A percentile compares a stretch with the other conserved stretches of the same genome.
phyloP scores from a whole-genome alignment of 2,888 invertebrate genomes.

The Phortica magna region DNA sequence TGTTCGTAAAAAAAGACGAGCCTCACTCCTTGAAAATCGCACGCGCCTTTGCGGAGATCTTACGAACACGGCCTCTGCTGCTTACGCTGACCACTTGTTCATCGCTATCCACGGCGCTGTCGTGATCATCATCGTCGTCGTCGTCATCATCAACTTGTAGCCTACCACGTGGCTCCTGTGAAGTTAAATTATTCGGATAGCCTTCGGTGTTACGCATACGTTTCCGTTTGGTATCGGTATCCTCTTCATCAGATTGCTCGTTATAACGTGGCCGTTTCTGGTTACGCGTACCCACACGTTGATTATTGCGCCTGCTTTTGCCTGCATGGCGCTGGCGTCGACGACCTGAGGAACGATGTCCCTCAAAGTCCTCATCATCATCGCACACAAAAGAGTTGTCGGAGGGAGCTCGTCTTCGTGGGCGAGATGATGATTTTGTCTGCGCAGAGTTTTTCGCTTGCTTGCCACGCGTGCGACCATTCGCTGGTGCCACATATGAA shows the following conservation, averaged over 20 bases:
- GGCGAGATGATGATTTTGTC: slow-evolving; percentile 44
- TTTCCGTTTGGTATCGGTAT: slow-evolving; percentile 61
- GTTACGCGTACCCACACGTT: slow-evolving; percentile 72
- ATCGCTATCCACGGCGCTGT: slow-evolving; percentile 64
- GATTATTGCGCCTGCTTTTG: slow-evolving; percentile 49
- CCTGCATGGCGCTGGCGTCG: slow-evolving; percentile 38
- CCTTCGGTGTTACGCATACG: slow-evolving; percentile 58
- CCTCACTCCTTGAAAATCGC: slow-evolving; percentile 80
- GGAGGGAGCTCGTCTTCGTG: slow-evolving; percentile 54
- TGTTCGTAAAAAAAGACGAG: slow-evolving; percentile 11
- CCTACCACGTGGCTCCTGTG: slow-evolving; percentile 24
- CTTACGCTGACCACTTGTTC: slow-evolving; percentile 81
- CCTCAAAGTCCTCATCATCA: slow-evolving; percentile 70
- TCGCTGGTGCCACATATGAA: slow-evolving; percentile 72
- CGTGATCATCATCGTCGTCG: slow-evolving; percentile 41
- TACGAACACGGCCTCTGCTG: slow-evolving; percentile 90
- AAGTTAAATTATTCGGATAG: slow-evolving; percentile 1
- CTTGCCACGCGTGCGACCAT: slow-evolving; percentile 28
- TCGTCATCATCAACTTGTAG: slow-evolving; percentile 32
- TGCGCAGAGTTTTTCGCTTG: slow-evolving; percentile 40
- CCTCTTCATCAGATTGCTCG: slow-evolving; percentile 81
- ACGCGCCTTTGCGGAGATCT: slow-evolving; percentile 88
- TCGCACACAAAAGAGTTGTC: slow-evolving; percentile 65
- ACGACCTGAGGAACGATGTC: slow-evolving; percentile 46
- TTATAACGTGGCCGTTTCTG: slow-evolving; percentile 80